Evolutionary conservation across 2,797 vertebrate genomes (phyloP).

Genomic region (Melanotaenia trifasciata): DNA sequence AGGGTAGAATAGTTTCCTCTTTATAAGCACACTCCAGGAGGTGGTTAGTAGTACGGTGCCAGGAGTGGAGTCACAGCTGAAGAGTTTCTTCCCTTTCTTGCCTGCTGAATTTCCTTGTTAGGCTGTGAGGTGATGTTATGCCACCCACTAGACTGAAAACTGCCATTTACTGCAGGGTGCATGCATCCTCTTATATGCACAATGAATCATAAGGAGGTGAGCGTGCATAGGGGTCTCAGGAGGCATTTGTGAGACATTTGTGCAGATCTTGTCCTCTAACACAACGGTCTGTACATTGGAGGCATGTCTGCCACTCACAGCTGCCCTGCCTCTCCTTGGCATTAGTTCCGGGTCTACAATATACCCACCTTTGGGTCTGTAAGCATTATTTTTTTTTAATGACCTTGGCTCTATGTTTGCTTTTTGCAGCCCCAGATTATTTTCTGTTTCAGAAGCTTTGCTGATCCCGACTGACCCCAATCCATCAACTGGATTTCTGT

Average conservation of each 20-base stretch:
- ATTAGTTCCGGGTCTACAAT: conserved; percentile 10
- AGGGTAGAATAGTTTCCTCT: background rate
- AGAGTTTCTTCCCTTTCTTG: too few species aligned
- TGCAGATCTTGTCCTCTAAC: background rate
- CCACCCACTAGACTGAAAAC: background rate
- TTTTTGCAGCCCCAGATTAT: background rate
- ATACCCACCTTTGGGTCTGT: conserved; percentile 13
- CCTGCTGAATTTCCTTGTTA: too few species aligned
- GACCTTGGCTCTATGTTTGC: too few species aligned
- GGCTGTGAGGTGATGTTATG: background rate
- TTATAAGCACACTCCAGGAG: background rate
- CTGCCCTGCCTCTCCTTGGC: background rate
- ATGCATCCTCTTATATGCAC: background rate
- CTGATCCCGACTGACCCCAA: background rate
- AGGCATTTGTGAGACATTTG: background rate
- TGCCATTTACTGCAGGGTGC: background rate
- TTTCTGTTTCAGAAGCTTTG: background rate
- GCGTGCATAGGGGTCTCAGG: too few species aligned
- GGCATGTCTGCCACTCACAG: background rate
- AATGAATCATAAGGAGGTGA: background rate
- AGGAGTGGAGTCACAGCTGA: background rate
- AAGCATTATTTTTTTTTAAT: background rate
- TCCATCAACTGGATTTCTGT: background rate
- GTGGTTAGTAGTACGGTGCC: background rate
- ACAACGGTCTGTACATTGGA: background rate